A percentile compares a stretch with the other conserved stretches of the same genome.
Conservation (phyloP, 2,113 vertebrate species). For the Ceyx margarethae region DNA sequence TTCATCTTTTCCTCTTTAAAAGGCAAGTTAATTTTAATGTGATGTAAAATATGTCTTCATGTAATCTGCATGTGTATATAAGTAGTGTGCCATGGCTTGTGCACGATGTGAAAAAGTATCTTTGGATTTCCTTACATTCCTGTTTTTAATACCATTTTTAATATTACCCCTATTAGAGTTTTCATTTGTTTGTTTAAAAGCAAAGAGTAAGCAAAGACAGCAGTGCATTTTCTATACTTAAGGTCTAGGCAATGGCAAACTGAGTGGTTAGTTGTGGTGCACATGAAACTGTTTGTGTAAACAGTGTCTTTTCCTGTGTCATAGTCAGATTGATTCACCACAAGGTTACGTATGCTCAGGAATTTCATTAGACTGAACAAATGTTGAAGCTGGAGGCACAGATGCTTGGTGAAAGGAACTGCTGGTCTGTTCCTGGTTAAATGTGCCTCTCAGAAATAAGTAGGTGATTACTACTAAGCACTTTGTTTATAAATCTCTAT, state of each 20-base stretch:
- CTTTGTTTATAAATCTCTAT: constrained; percentile 20
- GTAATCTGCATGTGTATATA: not conserved
- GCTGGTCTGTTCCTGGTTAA: not conserved
- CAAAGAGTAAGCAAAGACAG: not conserved
- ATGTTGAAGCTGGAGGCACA: not conserved
- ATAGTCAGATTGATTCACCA: not conserved
- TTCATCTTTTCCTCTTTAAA: not conserved
- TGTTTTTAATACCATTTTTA: not conserved
- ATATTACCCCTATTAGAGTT: not conserved
- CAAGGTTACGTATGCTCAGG: not conserved
- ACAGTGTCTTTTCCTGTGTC: constrained; percentile 8
- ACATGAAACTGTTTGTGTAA: not conserved
- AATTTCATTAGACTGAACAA: not conserved
- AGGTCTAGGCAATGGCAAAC: not conserved
- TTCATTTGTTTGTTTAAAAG: not conserved
- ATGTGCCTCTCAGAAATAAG: not conserved
- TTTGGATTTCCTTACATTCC: not conserved
- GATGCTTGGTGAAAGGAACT: not conserved
- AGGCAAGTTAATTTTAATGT: not conserved
- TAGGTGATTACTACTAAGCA: not conserved
- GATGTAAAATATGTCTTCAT: not conserved
- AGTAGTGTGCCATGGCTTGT: not conserved
- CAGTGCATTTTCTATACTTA: not conserved
- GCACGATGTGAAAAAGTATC: not conserved
- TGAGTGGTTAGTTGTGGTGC: not conserved